A percentile compares a stretch with the other conserved stretches of the same genome.
These are phyloP conservation scores for Cricetomys ansorgei DNA, from an alignment of 2,113 vertebrate species.

Conservation along the genomic window DNA sequence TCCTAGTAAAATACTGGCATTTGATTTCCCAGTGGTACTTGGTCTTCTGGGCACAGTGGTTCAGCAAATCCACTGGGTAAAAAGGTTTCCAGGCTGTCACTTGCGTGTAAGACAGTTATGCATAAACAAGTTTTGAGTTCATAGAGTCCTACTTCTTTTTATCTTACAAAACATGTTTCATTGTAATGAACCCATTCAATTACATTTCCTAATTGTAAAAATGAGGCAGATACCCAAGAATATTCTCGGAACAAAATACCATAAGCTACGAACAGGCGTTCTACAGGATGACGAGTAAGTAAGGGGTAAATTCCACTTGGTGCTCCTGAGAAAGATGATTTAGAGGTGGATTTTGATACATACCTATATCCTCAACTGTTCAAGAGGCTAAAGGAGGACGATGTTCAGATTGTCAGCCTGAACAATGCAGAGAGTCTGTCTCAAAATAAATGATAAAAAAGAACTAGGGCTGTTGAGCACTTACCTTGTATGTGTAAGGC, in stretches of 20 bases:
- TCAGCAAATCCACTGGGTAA: background rate
- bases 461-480: background rate
- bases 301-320: background rate
- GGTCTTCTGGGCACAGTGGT: conserved; percentile 13
- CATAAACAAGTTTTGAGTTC: background rate
- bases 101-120: background rate
- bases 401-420: too few relatives aligned
- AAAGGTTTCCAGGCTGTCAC: background rate
- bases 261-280: background rate
- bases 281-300: background rate
- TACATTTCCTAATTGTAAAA: background rate
- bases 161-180: background rate
- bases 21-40: conserved; percentile 44
- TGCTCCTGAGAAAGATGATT: background rate
- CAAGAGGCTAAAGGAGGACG: background rate
- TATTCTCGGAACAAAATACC: conserved; percentile 3
- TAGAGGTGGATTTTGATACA: background rate
- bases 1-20: conserved; percentile 43
- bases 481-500: background rate
- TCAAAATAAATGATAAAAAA: background rate
- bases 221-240: background rate
- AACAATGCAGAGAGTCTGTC: background rate
- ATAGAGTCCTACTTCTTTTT: background rate
- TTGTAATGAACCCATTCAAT: background rate
- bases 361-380: background rate